These are phyloP conservation scores for Scolopax mira DNA, from an alignment of 2,113 vertebrate genomes.

Conservation along the genomic window DNA sequence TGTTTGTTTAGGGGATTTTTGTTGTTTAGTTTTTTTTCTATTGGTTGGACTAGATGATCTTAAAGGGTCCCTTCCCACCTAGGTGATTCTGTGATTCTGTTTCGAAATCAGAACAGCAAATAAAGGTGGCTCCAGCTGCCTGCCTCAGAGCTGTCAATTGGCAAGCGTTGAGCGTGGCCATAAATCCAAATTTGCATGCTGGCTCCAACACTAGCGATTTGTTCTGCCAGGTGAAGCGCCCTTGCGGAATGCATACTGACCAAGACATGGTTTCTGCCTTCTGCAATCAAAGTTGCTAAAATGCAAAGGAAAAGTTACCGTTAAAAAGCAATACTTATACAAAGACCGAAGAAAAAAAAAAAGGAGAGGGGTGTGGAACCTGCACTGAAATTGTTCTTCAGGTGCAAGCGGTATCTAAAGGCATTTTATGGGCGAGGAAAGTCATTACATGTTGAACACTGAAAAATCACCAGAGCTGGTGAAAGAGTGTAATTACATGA, in stretches of 20 bases:
- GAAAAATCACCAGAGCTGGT: background rate
- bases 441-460: background rate
- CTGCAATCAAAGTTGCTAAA: background rate
- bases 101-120: conserved; percentile 32
- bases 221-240: conserved; percentile 28
- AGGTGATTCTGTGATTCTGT: too few species aligned
- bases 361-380: background rate
- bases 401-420: background rate
- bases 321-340: conserved; percentile 28
- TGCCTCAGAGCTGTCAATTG: conserved; percentile 17
- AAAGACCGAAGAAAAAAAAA: background rate
- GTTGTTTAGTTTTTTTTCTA: too few species aligned
- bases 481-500: background rate
- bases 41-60: too few species aligned
- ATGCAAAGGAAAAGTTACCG: conserved; percentile 2
- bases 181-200: conserved; percentile 70
- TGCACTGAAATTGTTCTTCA: background rate
- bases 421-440: background rate
- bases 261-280: background rate
- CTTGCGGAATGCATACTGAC: conserved; percentile 13
- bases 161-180: conserved; percentile 17
- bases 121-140: conserved; percentile 38
- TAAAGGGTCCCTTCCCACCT: too few species aligned
- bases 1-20: too few species aligned
- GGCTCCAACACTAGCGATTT: background rate